phyloP scores from a whole-genome alignment of 2,797 vertebrate genomes.

The Megalops cyprinoides region DNA sequence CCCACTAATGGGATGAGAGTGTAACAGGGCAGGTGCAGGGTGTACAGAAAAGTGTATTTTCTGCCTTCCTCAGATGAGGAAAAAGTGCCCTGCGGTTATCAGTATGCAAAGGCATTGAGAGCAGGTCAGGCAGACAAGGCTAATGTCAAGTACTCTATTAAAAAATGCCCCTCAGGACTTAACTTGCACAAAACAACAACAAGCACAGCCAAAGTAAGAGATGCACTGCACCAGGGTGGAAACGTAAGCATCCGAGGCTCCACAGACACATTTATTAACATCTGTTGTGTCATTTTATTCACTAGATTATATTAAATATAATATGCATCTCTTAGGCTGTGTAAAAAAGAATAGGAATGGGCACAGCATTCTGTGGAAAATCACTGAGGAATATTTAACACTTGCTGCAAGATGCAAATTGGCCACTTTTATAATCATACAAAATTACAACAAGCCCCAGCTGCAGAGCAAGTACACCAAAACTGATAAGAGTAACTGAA shows the following conservation, averaged over 20 bases:
- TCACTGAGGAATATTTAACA: not conserved
- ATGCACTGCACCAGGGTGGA: too few relatives aligned
- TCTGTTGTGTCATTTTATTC: too few relatives aligned
- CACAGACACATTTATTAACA: too few relatives aligned
- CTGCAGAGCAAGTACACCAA: too few relatives aligned
- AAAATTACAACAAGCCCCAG: not conserved
- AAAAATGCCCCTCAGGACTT: conserved; percentile 21
- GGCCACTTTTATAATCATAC: not conserved
- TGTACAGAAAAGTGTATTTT: not conserved
- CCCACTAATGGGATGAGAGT: conserved; percentile 44
- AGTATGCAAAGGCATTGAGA: conserved; percentile 24
- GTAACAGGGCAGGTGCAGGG: not conserved
- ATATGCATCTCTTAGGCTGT: not conserved
- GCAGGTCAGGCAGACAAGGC: conserved; percentile 28
- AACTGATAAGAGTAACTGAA: too few relatives aligned
- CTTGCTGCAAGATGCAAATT: not conserved
- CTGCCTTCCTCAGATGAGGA: not conserved
- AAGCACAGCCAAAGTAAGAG: too few relatives aligned
- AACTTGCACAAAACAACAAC: not conserved
- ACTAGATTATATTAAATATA: too few relatives aligned
- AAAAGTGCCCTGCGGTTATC: not conserved
- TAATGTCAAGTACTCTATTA: conserved; percentile 37
- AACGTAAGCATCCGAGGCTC: too few relatives aligned
- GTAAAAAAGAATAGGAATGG: not conserved
- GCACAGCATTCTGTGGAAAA: not conserved